Evolutionary conservation across 2,797 vertebrate genomes (phyloP).

Genomic region (Hydrocynus forskahlii): DNA sequence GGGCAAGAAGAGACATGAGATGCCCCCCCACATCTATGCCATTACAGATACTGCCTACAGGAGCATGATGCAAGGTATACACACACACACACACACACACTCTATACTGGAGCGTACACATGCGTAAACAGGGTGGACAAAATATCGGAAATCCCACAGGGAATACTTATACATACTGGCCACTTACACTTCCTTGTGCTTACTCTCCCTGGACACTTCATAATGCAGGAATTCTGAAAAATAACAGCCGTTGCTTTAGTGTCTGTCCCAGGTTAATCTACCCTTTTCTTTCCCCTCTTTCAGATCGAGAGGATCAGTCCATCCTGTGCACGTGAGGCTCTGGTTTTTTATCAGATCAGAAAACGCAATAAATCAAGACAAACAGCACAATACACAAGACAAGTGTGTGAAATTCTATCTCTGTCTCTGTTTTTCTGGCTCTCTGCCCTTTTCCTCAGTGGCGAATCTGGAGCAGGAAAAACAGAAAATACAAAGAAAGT

Average conservation of each 20-base stretch:
- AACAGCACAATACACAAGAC: no score
- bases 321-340: constrained; percentile 95
- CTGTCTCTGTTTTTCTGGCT: background rate
- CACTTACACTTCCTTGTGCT: no score
- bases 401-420: no score
- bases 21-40: constrained; percentile 98
- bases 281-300: constrained; percentile 1
- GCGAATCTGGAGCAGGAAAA: constrained; percentile 96
- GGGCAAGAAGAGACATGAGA: constrained; percentile 98
- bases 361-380: background rate
- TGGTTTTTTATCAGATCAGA: background rate
- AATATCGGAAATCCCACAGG: no score
- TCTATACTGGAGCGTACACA: no score
- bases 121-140: no score
- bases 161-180: no score
- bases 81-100: background rate
- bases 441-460: constrained; percentile 74
- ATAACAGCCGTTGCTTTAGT: no score
- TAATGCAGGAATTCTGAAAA: no score
- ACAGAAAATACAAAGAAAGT: constrained; percentile 99
- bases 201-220: no score
- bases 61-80: constrained; percentile 86
- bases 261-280: no score
- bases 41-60: constrained; percentile 97
- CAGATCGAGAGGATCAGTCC: constrained; percentile 95